These are phyloP conservation scores for Saccostrea cuccullata DNA, from an alignment of 1,140 invertebrate genomes.

Conservation along the genomic window DNA sequence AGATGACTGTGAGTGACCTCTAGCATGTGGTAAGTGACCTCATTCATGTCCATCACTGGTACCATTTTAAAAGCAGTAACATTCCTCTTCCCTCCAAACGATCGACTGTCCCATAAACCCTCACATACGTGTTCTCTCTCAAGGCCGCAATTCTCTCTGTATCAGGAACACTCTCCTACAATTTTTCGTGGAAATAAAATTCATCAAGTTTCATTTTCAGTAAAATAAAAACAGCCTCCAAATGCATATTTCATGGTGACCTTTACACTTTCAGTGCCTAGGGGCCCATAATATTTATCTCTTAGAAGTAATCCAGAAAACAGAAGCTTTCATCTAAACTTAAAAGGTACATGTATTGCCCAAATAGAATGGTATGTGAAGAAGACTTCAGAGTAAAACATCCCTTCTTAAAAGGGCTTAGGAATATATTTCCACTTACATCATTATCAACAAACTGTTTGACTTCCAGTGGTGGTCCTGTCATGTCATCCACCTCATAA, in stretches of 20 bases:
- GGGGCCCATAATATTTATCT: too few relatives aligned
- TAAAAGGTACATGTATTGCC: too few relatives aligned
- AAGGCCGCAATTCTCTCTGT: slow-evolving; percentile 74
- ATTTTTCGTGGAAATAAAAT: too few relatives aligned
- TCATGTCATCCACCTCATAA: slow-evolving; percentile 77
- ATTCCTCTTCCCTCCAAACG: slow-evolving; percentile 83
- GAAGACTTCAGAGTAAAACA: too few relatives aligned
- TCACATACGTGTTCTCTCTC: slow-evolving; percentile 85
- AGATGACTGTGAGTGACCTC: slow-evolving; percentile 82
- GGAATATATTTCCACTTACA: slow-evolving; percentile 64
- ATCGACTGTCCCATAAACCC: slow-evolving; percentile 84
- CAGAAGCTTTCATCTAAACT: too few relatives aligned
- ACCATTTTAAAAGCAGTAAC: slow-evolving; percentile 84
- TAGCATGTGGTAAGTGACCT: slow-evolving; percentile 84
- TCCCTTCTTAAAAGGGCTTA: too few relatives aligned
- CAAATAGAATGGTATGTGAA: too few relatives aligned
- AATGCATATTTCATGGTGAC: too few relatives aligned
- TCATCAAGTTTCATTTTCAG: too few relatives aligned
- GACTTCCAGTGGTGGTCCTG: slow-evolving; percentile 74
- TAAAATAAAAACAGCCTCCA: too few relatives aligned
- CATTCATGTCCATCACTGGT: slow-evolving; percentile 84
- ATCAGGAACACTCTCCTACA: slow-evolving; percentile 69
- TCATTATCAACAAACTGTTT: slow-evolving; percentile 77
- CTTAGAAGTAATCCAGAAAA: too few relatives aligned
- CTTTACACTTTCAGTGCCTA: too few relatives aligned